Conservation (phyloP, 1,140 invertebrate species). For the Saccostrea echinata region DNA sequence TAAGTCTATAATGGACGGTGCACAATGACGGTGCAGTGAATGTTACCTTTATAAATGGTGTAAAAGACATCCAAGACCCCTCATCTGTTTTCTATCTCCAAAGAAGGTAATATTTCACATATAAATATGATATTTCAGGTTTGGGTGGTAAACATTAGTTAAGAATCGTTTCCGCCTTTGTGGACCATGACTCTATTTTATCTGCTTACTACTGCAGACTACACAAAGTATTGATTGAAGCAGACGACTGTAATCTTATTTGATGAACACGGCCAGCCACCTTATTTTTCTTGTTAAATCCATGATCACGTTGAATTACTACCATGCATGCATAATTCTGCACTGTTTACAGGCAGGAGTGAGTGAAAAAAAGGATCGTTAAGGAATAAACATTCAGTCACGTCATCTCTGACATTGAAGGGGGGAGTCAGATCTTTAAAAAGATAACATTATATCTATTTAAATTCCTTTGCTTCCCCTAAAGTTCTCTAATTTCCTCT, state of each 20-base stretch:
- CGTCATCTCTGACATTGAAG: not conserved
- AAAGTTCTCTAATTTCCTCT: constrained; percentile 10
- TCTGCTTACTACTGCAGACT: not conserved
- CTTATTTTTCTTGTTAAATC: constrained; percentile 25
- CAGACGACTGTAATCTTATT: constrained; percentile 29
- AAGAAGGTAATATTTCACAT: not conserved
- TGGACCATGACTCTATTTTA: not conserved
- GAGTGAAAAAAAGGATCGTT: not conserved
- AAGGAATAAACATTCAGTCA: not conserved
- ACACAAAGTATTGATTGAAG: constrained; percentile 16
- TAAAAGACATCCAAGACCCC: not conserved
- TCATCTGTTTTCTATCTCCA: not conserved
- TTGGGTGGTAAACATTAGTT: not conserved
- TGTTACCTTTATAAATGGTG: not conserved
- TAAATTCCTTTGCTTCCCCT: not conserved
- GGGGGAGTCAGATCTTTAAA: not conserved
- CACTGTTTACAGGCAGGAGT: not conserved
- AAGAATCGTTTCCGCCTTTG: not conserved
- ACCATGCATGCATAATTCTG: constrained; percentile 28
- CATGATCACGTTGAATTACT: constrained; percentile 28
- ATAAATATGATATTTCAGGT: not conserved
- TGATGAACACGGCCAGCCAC: constrained; percentile 25
- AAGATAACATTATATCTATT: constrained; percentile 22
- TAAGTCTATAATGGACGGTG: not conserved
- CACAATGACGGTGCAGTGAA: not conserved